These are phyloP conservation scores for Anableps anableps DNA, from an alignment of 2,797 vertebrate species.

Conservation along the genomic window DNA sequence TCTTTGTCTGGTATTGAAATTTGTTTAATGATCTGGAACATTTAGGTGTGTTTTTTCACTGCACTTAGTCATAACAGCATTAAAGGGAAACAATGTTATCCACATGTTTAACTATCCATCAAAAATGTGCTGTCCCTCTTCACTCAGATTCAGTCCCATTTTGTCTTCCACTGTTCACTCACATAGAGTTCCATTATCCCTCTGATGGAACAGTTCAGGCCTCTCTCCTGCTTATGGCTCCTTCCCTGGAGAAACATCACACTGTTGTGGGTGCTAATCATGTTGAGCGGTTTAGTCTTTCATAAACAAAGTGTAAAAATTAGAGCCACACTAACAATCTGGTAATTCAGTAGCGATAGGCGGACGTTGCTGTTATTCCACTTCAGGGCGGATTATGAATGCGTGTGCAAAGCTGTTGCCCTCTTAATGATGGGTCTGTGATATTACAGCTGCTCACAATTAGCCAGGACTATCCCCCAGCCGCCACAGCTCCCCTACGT, in stretches of 20 bases:
- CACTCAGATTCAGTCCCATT: neutral
- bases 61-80: neutral
- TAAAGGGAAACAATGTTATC: neutral
- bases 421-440: constrained; percentile 73
- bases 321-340: constrained; percentile 74
- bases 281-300: constrained; percentile 75
- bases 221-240: constrained; percentile 13
- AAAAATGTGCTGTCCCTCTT: neutral
- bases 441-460: constrained; percentile 84
- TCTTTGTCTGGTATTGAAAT: neutral
- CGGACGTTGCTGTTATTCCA: constrained; percentile 62
- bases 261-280: constrained; percentile 82
- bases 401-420: constrained; percentile 67
- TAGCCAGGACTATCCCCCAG: constrained; percentile 74
- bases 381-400: constrained; percentile 72
- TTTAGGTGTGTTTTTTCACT: neutral
- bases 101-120: constrained; percentile 49
- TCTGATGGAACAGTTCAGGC: constrained; percentile 15
- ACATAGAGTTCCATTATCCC: constrained; percentile 19
- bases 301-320: constrained; percentile 78
- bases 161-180: constrained; percentile 1
- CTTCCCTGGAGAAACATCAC: constrained; percentile 66
- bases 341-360: constrained; percentile 73
- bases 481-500: constrained; percentile 72
- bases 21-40: neutral